Evolutionary conservation across 2,888 invertebrate species (phyloP).

Genomic region (Patella depressa): DNA sequence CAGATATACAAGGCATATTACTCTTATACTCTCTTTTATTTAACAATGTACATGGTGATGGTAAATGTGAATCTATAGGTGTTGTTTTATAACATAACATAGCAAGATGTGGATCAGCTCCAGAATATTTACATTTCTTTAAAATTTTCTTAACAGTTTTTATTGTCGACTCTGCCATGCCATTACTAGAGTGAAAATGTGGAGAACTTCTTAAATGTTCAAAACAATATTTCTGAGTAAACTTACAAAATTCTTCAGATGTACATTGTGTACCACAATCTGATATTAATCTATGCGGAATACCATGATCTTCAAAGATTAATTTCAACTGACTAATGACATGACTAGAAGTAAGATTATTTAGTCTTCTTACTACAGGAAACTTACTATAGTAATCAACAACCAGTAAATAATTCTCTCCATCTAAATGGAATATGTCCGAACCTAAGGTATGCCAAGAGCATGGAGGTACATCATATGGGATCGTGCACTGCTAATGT

Average conservation of each 20-base stretch:
- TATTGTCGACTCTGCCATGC: not conserved
- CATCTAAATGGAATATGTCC: not conserved
- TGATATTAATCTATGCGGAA: not conserved
- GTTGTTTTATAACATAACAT: not conserved
- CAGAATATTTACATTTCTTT: conserved; percentile 1
- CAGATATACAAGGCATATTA: not conserved
- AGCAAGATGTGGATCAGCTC: not conserved
- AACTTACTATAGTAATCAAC: not conserved
- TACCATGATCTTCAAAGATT: not conserved
- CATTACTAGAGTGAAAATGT: not conserved
- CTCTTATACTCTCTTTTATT: not conserved
- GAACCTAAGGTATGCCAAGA: not conserved
- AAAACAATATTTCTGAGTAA: not conserved
- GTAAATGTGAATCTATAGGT: conserved; percentile 3
- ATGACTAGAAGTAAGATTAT: not conserved
- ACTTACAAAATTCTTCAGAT: not conserved
- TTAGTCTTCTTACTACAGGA: not conserved
- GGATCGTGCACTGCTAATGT: too few relatives aligned
- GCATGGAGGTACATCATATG: not conserved
- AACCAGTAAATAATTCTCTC: not conserved
- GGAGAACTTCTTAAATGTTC: not conserved
- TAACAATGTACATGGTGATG: not conserved
- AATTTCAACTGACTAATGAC: not conserved
- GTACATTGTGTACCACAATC: not conserved
- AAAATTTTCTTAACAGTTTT: not conserved